Evolutionary conservation across 2,888 invertebrate species (phyloP).

Genomic region (Liposcelis brunnea): DNA sequence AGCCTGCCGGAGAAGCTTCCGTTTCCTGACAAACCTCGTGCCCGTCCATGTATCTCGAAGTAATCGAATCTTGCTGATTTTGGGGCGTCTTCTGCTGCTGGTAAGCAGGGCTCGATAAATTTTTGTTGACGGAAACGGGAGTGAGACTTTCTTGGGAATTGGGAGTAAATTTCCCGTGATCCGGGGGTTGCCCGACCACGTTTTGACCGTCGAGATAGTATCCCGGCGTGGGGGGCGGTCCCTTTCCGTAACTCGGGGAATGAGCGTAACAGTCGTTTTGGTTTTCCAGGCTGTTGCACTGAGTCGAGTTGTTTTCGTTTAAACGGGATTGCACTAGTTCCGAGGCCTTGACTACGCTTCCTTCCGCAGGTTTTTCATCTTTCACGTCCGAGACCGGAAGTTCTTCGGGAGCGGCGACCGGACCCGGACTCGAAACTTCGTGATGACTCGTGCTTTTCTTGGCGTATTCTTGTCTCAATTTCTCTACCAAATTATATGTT

Average conservation of each 20-base stretch:
- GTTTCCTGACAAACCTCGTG: too few species aligned
- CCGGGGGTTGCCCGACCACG: not conserved
- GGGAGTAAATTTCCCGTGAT: not conserved
- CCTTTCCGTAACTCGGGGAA: not conserved
- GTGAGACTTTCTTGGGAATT: slow-evolving; percentile 3
- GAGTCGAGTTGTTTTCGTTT: too few species aligned
- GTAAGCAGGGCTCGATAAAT: not conserved
- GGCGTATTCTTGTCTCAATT: slow-evolving; percentile 47
- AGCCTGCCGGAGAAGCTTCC: too few species aligned
- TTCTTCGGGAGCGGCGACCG: slow-evolving; percentile 22
- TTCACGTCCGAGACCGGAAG: slow-evolving; percentile 21
- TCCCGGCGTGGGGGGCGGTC: slow-evolving; percentile 4
- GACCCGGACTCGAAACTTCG: slow-evolving; percentile 28
- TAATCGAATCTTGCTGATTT: slow-evolving; percentile 1
- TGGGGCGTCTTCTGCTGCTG: slow-evolving; percentile 4
- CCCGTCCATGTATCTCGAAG: too few species aligned
- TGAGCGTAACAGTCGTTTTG: not conserved
- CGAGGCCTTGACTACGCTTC: slow-evolving; percentile 7
- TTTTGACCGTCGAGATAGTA: not conserved
- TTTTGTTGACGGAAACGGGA: not conserved
- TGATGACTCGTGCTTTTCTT: slow-evolving; percentile 15
- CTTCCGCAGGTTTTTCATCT: slow-evolving; percentile 18
- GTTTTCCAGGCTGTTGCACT: not conserved
- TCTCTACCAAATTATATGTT: slow-evolving; percentile 68
- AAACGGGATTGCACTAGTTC: slow-evolving; percentile 13